Conservation (phyloP, 2,797 vertebrate genomes). For the Hypotaenidia philippensis region DNA sequence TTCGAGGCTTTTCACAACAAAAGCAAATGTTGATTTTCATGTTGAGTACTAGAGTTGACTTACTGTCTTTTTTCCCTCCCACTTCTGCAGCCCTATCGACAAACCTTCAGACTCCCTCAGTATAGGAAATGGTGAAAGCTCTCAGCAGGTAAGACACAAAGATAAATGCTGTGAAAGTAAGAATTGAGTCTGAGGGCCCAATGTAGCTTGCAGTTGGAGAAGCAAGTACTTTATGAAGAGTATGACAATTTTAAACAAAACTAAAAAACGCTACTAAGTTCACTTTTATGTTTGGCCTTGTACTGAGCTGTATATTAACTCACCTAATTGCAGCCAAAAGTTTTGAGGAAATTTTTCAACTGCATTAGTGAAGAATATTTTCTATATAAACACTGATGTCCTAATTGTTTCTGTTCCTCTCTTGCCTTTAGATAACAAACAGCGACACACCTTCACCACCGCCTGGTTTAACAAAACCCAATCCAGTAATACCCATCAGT, state of each 20-base stretch:
- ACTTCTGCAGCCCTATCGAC: conserved; percentile 90
- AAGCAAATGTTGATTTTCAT: neutral
- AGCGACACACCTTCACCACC: conserved; percentile 97
- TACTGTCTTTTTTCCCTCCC: conserved; percentile 43
- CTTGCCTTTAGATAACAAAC: conserved; percentile 85
- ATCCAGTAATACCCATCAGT: conserved; percentile 92
- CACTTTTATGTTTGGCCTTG: neutral
- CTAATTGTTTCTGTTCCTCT: conserved; percentile 31
- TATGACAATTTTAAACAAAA: neutral
- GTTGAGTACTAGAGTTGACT: neutral
- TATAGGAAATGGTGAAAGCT: conserved; percentile 95
- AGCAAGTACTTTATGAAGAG: neutral
- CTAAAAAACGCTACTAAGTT: neutral
- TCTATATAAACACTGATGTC: neutral
- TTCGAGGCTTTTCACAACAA: neutral
- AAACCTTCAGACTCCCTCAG: conserved; percentile 93
- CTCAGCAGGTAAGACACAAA: conserved; percentile 89
- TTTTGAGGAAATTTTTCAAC: neutral
- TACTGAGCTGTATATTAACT: neutral
- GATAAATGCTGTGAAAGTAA: neutral
- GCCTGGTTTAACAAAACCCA: conserved; percentile 93
- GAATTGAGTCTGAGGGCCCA: neutral
- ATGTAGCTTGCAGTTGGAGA: neutral
- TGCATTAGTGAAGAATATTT: neutral
- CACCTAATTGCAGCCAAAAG: neutral